A percentile compares a stretch with the other conserved stretches of the same genome.
Conservation (phyloP, 2,113 vertebrate genomes). For the Microcebus lehilahytsara region DNA sequence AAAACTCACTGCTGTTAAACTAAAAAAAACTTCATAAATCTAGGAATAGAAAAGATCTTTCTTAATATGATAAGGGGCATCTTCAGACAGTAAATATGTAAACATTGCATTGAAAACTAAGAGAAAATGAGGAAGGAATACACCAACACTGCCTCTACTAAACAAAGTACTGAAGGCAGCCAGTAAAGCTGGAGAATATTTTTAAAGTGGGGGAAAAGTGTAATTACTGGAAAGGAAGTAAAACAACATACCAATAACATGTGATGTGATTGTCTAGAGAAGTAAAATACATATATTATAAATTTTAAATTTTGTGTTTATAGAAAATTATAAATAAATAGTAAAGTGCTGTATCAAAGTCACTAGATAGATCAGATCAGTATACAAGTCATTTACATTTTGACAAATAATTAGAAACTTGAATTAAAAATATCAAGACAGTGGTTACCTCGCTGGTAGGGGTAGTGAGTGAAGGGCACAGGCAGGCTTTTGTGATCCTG, state of each 20-base stretch:
- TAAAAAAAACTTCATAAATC: constrained; percentile 39
- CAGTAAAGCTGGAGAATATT: background rate
- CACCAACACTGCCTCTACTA: background rate
- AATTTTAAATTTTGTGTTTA: background rate
- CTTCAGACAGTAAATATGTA: constrained; percentile 25
- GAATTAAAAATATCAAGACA: background rate
- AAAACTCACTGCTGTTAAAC: constrained; percentile 54
- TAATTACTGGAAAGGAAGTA: background rate
- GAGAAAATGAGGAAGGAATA: background rate
- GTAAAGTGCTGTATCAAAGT: background rate
- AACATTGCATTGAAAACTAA: background rate
- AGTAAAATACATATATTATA: background rate
- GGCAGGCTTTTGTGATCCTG: background rate
- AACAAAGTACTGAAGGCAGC: background rate
- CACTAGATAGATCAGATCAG: background rate
- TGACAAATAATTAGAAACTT: background rate
- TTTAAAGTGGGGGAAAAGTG: background rate
- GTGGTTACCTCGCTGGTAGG: background rate
- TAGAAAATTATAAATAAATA: background rate
- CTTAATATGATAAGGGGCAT: constrained; percentile 27
- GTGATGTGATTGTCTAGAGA: background rate
- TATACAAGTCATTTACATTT: background rate
- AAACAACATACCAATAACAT: background rate
- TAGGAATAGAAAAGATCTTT: constrained; percentile 15
- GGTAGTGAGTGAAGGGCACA: too few species aligned